Evolutionary conservation across 2,888 invertebrate species (phyloP), one percentile per base, ranked within the genome.

Genomic region (Salticus scenicus): DNA sequence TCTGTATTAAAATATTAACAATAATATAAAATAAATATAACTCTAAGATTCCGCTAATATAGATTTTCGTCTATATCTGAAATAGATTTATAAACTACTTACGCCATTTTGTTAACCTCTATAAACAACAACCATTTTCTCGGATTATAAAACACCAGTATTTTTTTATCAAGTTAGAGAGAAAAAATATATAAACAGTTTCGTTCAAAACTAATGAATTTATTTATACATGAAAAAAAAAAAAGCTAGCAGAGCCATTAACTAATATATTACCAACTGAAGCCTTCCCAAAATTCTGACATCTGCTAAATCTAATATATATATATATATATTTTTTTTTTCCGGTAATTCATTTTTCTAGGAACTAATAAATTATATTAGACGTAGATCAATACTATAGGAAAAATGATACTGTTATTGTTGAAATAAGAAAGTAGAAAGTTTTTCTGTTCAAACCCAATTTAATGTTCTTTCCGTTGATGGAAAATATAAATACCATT

Each of bases 361-460:
- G 57, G 24, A 24, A 24, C 57, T 24, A 57, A 57, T 57, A 57
- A 57, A 57, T 57, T 20, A 24, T 24, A 57, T 57, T 57, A 57
- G 57, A 24, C 20, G 4, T 20, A 57, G 57, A 57, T 57, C 57
- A 24, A 57, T 57, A 24, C 7, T 24, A 24, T 24, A 24, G 24
- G 57, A 57, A 57, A 57, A 57, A 57, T 57, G 57, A 57, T 57
- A 57, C 57, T 24, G 24, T 57, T 57, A 57, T 57, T 57, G 57
- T 57, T 57, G 24, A 57, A 57, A 57, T 57, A 57, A 57, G 57
- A 24, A 57, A 57, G 24, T 57, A 24, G 57, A 57, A 57, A 5
- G 24, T 20, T 24, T 57, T 24, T 24, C 20, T 24, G 57, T 57
- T 57, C 57, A 17, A 57, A 57, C 12, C 24, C 57, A 57, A 57